Percentiles rank a stretch among this genome's conserved stretches.
Conservation (phyloP, 53 echinoderm and acorn worm genomes). For the Pentamera pediparva region DNA sequence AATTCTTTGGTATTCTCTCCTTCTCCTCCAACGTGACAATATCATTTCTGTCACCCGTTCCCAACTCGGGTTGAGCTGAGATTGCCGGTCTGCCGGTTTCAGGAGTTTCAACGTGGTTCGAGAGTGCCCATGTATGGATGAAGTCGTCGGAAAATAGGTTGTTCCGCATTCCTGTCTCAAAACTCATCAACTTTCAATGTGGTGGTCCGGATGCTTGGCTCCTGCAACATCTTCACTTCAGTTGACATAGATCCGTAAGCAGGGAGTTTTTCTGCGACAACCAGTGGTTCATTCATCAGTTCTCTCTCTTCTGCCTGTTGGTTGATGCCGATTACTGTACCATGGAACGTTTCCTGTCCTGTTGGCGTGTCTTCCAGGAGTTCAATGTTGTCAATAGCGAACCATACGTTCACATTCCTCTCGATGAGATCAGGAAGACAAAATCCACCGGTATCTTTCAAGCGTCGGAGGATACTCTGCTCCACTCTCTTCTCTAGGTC, state of each 20-base stretch:
- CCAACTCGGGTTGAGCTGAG: too few relatives aligned
- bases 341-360: constrained; percentile 21
- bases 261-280: too few relatives aligned
- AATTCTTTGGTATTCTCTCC: neutral
- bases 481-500: constrained; percentile 18
- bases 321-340: constrained; percentile 27
- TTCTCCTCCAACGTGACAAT: too few relatives aligned
- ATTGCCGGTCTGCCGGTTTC: too few relatives aligned
- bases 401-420: constrained; percentile 5
- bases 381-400: constrained; percentile 32
- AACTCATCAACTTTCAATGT: too few relatives aligned
- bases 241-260: too few relatives aligned
- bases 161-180: neutral
- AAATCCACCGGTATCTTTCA: constrained; percentile 27
- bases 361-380: constrained; percentile 2
- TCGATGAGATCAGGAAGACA: constrained; percentile 15
- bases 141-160: constrained; percentile 17
- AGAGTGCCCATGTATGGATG: constrained; percentile 14
- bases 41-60: too few relatives aligned
- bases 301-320: too few relatives aligned
- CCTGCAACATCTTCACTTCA: too few relatives aligned
- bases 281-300: too few relatives aligned
- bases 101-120: neutral
- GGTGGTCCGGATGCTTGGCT: too few relatives aligned
- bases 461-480: too few relatives aligned